Conservation (phyloP, 1,140 invertebrate genomes). For the Platyura marginata region DNA sequence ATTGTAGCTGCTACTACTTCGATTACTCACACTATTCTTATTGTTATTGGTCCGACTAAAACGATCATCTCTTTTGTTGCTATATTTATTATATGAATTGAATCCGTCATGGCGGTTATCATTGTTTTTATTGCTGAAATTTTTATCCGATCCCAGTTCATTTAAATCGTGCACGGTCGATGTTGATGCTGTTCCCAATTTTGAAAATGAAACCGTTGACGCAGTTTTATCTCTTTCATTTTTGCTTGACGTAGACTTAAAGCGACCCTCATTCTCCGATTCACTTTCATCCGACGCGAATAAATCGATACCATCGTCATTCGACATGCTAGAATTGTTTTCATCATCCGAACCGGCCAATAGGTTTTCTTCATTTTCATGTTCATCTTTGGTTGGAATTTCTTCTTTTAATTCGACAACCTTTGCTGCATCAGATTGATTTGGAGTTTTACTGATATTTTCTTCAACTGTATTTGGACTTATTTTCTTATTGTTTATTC, state of each 20-base stretch:
- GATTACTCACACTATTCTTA: not conserved
- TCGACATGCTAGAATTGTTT: not conserved
- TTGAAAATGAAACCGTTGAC: not conserved
- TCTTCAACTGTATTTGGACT: too few relatives aligned
- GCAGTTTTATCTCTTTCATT: not conserved
- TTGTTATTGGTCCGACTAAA: not conserved
- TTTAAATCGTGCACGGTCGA: not conserved
- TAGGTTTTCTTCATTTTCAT: not conserved
- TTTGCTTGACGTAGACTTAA: constrained; percentile 1
- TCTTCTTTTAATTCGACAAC: too few relatives aligned
- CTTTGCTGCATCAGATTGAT: too few relatives aligned
- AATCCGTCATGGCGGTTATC: not conserved
- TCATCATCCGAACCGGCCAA: not conserved
- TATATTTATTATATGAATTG: not conserved
- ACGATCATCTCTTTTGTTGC: not conserved
- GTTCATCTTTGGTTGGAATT: too few relatives aligned
- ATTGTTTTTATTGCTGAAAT: not conserved
- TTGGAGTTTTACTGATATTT: too few relatives aligned
- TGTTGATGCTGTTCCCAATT: not conserved
- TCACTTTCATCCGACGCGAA: constrained; percentile 5
- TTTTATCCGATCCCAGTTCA: not conserved
- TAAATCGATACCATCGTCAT: constrained; percentile 3
- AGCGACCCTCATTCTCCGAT: constrained; percentile 4
- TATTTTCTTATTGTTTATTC: too few relatives aligned
- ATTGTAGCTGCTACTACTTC: not conserved